phyloP scores from a whole-genome alignment of 2,113 vertebrate species.

The Arothron firmamentum region DNA sequence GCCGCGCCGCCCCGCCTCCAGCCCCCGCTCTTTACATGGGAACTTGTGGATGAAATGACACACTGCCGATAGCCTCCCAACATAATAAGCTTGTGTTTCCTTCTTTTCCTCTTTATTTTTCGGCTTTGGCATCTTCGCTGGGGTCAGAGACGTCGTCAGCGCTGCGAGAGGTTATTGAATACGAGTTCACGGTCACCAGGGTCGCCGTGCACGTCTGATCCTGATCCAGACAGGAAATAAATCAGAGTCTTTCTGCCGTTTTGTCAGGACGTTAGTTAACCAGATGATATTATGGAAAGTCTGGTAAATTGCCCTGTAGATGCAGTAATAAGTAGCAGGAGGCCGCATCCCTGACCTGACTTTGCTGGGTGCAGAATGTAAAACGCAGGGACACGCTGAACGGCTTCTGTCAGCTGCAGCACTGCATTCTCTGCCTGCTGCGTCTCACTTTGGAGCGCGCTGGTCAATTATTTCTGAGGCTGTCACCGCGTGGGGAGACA shows the following conservation, averaged over 20 bases:
- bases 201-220: slow-evolving; percentile 45
- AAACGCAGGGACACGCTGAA: slow-evolving; percentile 78
- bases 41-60: slow-evolving; percentile 75
- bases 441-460: slow-evolving; percentile 76
- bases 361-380: slow-evolving; percentile 80
- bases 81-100: slow-evolving; percentile 71
- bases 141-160: slow-evolving; percentile 60
- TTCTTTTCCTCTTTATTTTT: slow-evolving; percentile 65
- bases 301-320: slow-evolving; percentile 77
- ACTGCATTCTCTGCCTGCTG: slow-evolving; percentile 80
- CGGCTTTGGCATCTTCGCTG: slow-evolving; percentile 55
- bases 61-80: slow-evolving; percentile 63
- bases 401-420: slow-evolving; percentile 78
- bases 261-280: slow-evolving; percentile 79
- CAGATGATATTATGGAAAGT: slow-evolving; percentile 72
- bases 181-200: slow-evolving; percentile 36
- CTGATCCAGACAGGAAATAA: slow-evolving; percentile 70
- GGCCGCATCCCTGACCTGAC: slow-evolving; percentile 76
- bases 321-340: slow-evolving; percentile 73
- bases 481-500: slow-evolving; percentile 73
- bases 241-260: slow-evolving; percentile 55
- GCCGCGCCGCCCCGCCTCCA: slow-evolving; percentile 26
- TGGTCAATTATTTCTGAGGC: slow-evolving; percentile 84
- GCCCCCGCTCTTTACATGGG: slow-evolving; percentile 38
- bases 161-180: slow-evolving; percentile 61